Evolutionary conservation across 2,113 vertebrate species (phyloP).

Genomic region (Myxocyprinus asiaticus): DNA sequence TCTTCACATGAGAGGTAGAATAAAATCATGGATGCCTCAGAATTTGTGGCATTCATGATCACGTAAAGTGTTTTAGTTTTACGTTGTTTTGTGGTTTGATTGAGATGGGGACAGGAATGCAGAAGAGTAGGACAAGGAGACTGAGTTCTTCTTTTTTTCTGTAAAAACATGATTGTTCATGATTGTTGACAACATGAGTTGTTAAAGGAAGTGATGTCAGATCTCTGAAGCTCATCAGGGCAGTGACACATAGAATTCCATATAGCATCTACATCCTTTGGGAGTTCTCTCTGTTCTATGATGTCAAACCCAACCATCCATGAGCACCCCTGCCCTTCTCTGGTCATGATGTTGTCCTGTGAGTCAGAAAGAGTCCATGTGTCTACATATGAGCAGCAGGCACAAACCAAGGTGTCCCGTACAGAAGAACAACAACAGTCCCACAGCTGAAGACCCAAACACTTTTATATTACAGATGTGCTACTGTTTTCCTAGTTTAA

Average conservation of each 20-base stretch:
- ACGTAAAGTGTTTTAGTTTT: conserved; percentile 2
- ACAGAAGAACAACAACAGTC: conserved; percentile 25
- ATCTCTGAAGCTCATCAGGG: conserved; percentile 6
- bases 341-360: conserved; percentile 63
- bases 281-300: conserved; percentile 55
- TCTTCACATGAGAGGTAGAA: not conserved
- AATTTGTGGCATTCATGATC: conserved; percentile 11
- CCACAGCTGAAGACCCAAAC: not conserved
- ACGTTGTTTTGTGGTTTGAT: not conserved
- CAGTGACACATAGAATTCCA: conserved; percentile 28
- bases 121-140: not conserved
- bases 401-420: conserved; percentile 52
- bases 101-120: not conserved
- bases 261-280: conserved; percentile 38
- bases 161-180: not conserved
- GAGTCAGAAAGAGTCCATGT: conserved; percentile 45
- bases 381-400: conserved; percentile 50
- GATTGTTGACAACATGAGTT: not conserved
- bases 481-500: not conserved
- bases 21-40: not conserved
- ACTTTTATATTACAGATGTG: not conserved
- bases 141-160: not conserved
- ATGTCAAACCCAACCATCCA: conserved; percentile 60
- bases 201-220: conserved; percentile 17
- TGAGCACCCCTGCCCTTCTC: conserved; percentile 56